Evolutionary conservation across 1,140 invertebrate species (phyloP).

Genomic region (Polypedilum pembai): DNA sequence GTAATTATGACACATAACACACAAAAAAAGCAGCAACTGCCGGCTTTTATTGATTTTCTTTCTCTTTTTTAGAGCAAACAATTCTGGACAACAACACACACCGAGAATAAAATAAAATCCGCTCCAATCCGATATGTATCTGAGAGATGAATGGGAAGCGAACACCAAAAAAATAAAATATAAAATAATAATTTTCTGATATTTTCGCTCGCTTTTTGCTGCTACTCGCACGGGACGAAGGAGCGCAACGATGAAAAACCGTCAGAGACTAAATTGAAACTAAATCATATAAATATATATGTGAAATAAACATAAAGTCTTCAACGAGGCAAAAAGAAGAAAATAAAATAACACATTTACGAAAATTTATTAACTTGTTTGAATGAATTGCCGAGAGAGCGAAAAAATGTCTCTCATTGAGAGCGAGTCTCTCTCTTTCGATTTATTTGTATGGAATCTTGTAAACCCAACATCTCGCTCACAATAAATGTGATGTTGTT

Average conservation of each 20-base stretch:
- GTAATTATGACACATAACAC: background rate
- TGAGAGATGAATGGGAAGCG: too few species aligned
- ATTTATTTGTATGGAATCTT: background rate
- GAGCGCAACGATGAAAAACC: constrained; percentile 17
- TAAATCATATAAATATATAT: constrained; percentile 24
- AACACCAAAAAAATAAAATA: too few species aligned
- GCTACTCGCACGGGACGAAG: background rate
- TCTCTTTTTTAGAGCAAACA: background rate
- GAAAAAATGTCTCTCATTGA: background rate
- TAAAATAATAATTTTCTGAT: background rate
- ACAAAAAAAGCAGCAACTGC: constrained; percentile 1
- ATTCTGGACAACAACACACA: background rate
- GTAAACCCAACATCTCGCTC: background rate
- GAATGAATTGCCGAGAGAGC: background rate
- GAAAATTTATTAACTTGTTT: constrained; percentile 27
- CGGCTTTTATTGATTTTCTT: constrained; percentile 12
- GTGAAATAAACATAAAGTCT: constrained; percentile 27
- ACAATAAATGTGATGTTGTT: background rate
- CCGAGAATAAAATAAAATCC: too few species aligned
- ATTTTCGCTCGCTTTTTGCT: background rate
- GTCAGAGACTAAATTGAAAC: constrained; percentile 25
- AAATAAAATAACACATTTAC: constrained; percentile 7
- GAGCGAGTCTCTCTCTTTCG: background rate
- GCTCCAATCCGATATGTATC: too few species aligned
- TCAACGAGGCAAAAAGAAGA: background rate